A percentile compares a stretch with the other conserved stretches of the same genome.
Conservation (phyloP, 2,797 vertebrate species). For the Cossypha caffra region DNA sequence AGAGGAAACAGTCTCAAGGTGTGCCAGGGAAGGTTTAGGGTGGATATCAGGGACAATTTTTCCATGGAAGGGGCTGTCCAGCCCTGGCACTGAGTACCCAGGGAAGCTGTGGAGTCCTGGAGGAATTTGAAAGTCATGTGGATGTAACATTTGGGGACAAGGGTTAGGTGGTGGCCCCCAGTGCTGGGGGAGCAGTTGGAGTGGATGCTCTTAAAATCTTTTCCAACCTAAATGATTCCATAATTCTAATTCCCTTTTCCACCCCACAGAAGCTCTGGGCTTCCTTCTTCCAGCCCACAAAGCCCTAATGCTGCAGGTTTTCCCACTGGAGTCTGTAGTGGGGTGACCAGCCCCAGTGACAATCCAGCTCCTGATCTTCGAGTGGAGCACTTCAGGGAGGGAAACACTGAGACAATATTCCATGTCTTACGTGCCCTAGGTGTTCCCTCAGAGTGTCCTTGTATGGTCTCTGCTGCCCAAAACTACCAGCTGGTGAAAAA, state of each 20-base stretch:
- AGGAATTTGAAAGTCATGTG: neutral
- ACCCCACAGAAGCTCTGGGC: neutral
- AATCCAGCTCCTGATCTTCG: rapidly evolving
- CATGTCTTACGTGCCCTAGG: no score
- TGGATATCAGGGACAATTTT: neutral
- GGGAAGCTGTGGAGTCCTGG: neutral
- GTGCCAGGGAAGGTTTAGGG: neutral
- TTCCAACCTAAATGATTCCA: neutral
- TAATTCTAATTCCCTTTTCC: neutral
- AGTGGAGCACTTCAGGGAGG: neutral
- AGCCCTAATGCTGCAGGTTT: neutral
- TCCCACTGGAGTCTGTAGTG: neutral
- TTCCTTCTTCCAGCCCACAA: neutral
- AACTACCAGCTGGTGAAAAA: neutral
- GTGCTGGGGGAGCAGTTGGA: neutral
- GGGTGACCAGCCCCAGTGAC: neutral
- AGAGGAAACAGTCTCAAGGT: neutral
- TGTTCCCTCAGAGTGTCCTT: neutral
- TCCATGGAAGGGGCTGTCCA: neutral
- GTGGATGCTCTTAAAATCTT: neutral
- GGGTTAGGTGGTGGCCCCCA: neutral
- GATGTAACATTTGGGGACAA: neutral
- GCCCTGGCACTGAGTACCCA: neutral
- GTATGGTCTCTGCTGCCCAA: neutral
- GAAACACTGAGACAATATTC: neutral